These are phyloP conservation scores for Trichogramma dendrolimi DNA, from an alignment of 2,888 invertebrate genomes.

Conservation along the genomic window DNA sequence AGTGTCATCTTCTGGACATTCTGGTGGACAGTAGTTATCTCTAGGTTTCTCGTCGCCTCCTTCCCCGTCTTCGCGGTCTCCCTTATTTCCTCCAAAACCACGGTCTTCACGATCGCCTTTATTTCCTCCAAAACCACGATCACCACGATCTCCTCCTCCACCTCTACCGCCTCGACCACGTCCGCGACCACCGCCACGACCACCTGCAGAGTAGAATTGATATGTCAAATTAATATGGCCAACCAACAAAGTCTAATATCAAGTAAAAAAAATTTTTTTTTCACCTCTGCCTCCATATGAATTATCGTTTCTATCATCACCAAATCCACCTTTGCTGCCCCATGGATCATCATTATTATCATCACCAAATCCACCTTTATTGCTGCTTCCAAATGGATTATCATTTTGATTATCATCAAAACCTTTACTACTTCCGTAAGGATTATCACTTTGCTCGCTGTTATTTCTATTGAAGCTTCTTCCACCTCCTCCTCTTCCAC, in stretches of 20 bases:
- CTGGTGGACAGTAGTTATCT: slow-evolving; percentile 66
- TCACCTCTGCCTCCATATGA: too few relatives aligned
- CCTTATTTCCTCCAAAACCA: slow-evolving; percentile 17
- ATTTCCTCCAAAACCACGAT: slow-evolving; percentile 23
- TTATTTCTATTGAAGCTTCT: not conserved
- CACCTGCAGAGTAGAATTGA: not conserved
- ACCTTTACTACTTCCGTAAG: slow-evolving; percentile 12
- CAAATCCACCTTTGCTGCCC: not conserved
- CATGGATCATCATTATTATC: slow-evolving; percentile 7
- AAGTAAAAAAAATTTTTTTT: not conserved
- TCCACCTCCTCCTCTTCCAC: not conserved
- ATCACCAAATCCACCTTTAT: not conserved
- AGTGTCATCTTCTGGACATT: slow-evolving; percentile 64
- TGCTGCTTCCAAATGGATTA: not conserved
- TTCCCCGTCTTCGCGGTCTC: slow-evolving; percentile 26
- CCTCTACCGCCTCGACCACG: slow-evolving; percentile 27
- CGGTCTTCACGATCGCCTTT: slow-evolving; percentile 12
- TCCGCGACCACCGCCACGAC: slow-evolving; percentile 6
- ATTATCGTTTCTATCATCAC: not conserved
- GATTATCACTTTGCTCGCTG: not conserved
- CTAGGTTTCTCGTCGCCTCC: slow-evolving; percentile 42
- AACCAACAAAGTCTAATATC: slow-evolving; percentile 22
- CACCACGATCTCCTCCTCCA: slow-evolving; percentile 21
- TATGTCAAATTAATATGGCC: slow-evolving; percentile 7
- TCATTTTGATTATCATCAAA: slow-evolving; percentile 24